Evolutionary conservation across 2,797 vertebrate genomes (phyloP), one percentile per base, ranked within the genome.

Genomic region (Sebastes kiyomatsui): DNA sequence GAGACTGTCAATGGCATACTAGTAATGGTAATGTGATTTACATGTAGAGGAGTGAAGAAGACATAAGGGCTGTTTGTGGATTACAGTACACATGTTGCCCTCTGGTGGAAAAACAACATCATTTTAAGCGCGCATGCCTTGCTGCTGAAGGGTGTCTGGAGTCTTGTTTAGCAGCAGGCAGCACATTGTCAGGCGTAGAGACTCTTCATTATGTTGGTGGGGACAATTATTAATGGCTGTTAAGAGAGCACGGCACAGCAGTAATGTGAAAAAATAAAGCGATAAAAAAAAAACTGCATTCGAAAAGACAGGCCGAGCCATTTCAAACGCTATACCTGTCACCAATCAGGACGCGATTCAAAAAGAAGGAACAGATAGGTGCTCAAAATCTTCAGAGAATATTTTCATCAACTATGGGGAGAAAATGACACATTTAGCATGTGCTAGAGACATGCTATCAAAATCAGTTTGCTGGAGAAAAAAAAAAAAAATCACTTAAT

Each of bases 11-110:
- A 22, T 20, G 74, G 30, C 5, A 7, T 13, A 16, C 20, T 49
- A 67, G 38, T 16, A 16, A 46, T 30, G 66, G 25, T 12, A 46
- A 27, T 83, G 79, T 55, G 76, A 77, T 84, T 74, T 82, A 79
- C 83, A 76, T 81, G 13, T 59, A 66, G 59, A 62, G 54, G 46
- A 80, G 77, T n/a, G 42, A 58, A 22, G 65, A 20, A 69, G 61
- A 49, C 23, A 16, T 30, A 3, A 20, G 30, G 33, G 56, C 1
- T 67, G 81, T 72, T 77, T 78, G 72, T 85, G 76, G 72, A 89
- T 93, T 83, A 67, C 68, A 93, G 87, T 72, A 88, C 76, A 85
- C 84, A 89, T 83, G 89, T 91, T 74, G 92, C 94, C 94, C 93
- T 93, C 94, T 94, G 80, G 90, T 94, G 94, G 93, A 91, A 64